Percentiles rank a stretch among this genome's conserved stretches.
phyloP scores from a whole-genome alignment of 2,797 vertebrate species.

The Hozukius guyotensis region DNA sequence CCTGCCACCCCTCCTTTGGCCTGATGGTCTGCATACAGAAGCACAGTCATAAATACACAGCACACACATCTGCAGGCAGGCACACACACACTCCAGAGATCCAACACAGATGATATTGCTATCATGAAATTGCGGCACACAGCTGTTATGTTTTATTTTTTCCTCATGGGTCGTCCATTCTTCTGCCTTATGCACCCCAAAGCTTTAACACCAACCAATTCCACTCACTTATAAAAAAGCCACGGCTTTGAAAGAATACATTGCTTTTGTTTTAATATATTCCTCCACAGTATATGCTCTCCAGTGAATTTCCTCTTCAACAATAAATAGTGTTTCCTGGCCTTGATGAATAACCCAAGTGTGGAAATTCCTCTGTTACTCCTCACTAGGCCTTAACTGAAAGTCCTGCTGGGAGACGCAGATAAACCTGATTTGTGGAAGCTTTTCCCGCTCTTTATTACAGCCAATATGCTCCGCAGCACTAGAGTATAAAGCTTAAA shows the following conservation, averaged over 20 bases:
- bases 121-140: slow-evolving; percentile 7
- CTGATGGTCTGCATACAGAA: slow-evolving; percentile 88
- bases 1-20: slow-evolving; percentile 98
- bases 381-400: slow-evolving; percentile 21
- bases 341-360: slow-evolving; percentile 64
- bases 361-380: slow-evolving; percentile 49
- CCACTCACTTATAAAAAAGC: slow-evolving; percentile 42
- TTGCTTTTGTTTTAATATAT: slow-evolving; percentile 50
- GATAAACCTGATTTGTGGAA: slow-evolving; percentile 67
- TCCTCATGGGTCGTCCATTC: slow-evolving; percentile 24
- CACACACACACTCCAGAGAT: slow-evolving; percentile 1
- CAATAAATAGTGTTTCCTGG: slow-evolving; percentile 63
- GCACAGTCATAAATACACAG: slow-evolving; percentile 13
- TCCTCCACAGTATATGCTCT: slow-evolving; percentile 41
- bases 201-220: slow-evolving; percentile 45
- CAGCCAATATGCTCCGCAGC: slow-evolving; percentile 41
- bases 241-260: slow-evolving; percentile 37
- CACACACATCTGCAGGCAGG: background rate
- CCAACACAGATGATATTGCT: slow-evolving; percentile 6
- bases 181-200: slow-evolving; percentile 4
- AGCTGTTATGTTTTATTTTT: slow-evolving; percentile 25
- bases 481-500: slow-evolving; percentile 23
- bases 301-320: slow-evolving; percentile 47
- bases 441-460: slow-evolving; percentile 50
- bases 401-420: slow-evolving; percentile 49